Evolutionary conservation across 1,140 invertebrate species (phyloP), one percentile per base, ranked within the genome.

Genomic region (Bombus difficillimus): DNA sequence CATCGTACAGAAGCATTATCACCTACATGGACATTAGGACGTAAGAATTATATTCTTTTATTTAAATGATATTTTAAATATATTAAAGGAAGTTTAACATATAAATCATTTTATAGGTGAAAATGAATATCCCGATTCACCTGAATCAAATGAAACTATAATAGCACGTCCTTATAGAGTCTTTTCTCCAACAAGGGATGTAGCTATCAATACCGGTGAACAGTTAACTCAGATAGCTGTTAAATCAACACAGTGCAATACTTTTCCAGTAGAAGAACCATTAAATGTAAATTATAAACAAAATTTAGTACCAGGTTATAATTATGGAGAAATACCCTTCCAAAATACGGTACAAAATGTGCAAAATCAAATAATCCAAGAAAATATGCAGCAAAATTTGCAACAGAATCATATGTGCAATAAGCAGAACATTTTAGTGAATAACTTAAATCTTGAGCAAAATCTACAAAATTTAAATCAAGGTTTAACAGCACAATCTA

Each of bases 311-410:
- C 3, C 74, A 6, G 32, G 12, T 68, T 81, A 83, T 64, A 57
- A 75, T 25, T 93, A 88, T n/a, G 86, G 85, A 25, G 93, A 93
- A 22, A 83, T 93, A 43, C 94, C 94, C 0, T 92, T 91, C 75
- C 94, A 95, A 84, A 95, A 95, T 80, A 86, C 94, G 0, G 95
- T 95, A 8, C 94, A 95, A 86, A 95, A 95, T 82, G 95, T 95
- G 9, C 94, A 95, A 41, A 95, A 95, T 91, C 94, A 95, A 53
- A 95, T 95, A 80, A 95, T 95, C 34, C 95, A 95, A 74, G 94
- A 95, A 69, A 95, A 95, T 69, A 95, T 95, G 95, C 94, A 95
- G 18, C 94, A 95, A 81, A 93, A 92, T 25, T 69, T 91, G 1
- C 93, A 94, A 64, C 93, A 94, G 59, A 94, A 93, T 75, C 59